Evolutionary conservation across 2,113 vertebrate genomes (phyloP).

Genomic region (cattle (Bos taurus)): DNA sequence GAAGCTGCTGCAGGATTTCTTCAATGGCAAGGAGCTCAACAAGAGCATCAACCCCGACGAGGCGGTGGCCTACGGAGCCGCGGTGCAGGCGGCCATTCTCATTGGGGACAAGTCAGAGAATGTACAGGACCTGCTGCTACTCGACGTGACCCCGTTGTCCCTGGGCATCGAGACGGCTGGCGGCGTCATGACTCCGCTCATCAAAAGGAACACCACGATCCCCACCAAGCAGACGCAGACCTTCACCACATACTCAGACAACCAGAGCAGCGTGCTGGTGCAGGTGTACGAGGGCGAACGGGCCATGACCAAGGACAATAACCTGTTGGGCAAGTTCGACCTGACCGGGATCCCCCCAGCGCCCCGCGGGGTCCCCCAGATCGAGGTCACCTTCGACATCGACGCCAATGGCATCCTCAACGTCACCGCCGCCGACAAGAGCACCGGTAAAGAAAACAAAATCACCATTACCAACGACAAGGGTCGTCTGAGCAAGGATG

Average conservation of each 20-base stretch:
- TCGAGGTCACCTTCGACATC: slow-evolving; percentile 87
- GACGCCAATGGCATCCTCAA: slow-evolving; percentile 88
- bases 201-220: slow-evolving; percentile 88
- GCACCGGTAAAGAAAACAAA: slow-evolving; percentile 87
- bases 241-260: slow-evolving; percentile 88
- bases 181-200: slow-evolving; percentile 87
- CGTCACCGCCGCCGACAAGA: slow-evolving; percentile 85
- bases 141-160: slow-evolving; percentile 86
- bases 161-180: slow-evolving; percentile 87
- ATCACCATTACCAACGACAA: slow-evolving; percentile 90
- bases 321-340: slow-evolving; percentile 87
- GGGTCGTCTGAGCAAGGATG: slow-evolving; percentile 86
- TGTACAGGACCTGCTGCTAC: slow-evolving; percentile 85
- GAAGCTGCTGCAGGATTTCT: slow-evolving; percentile 87
- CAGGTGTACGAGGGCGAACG: slow-evolving; percentile 86
- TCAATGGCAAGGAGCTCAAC: slow-evolving; percentile 88
- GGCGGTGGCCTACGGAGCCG: slow-evolving; percentile 86
- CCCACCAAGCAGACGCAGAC: slow-evolving; percentile 90
- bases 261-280: slow-evolving; percentile 85
- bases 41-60: slow-evolving; percentile 89
- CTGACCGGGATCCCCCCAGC: slow-evolving; percentile 85
- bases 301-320: slow-evolving; percentile 89
- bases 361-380: slow-evolving; percentile 86
- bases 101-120: slow-evolving; percentile 88
- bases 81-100: slow-evolving; percentile 87